Evolutionary conservation across 2,113 vertebrate genomes (phyloP).

Genomic region (Tachysurus vachellii): DNA sequence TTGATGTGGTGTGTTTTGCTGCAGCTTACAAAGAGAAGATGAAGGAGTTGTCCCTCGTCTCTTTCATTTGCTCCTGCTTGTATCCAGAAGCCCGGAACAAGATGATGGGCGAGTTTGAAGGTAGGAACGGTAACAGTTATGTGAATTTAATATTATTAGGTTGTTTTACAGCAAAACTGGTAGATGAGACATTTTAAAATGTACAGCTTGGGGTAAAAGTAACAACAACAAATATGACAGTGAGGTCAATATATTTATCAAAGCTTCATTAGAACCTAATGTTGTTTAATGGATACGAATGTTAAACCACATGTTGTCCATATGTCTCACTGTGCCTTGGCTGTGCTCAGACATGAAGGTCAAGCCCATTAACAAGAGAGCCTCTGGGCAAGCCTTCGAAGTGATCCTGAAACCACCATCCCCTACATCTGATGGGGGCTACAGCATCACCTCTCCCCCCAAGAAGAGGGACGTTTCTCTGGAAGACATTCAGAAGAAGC

Average conservation of each 20-base stretch:
- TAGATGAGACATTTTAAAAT: slow-evolving; percentile 10
- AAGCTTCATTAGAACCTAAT: slow-evolving; percentile 10
- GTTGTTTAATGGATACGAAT: neutral
- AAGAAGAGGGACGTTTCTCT: slow-evolving; percentile 87
- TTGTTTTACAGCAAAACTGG: neutral
- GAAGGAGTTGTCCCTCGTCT: slow-evolving; percentile 88
- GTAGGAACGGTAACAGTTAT: slow-evolving; percentile 64
- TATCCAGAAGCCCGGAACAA: slow-evolving; percentile 84
- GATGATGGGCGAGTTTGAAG: slow-evolving; percentile 84
- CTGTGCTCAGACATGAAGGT: slow-evolving; percentile 84
- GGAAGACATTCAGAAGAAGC: slow-evolving; percentile 85
- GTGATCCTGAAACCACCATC: slow-evolving; percentile 87
- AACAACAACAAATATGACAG: neutral
- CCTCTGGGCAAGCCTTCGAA: slow-evolving; percentile 87
- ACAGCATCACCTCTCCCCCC: slow-evolving; percentile 79
- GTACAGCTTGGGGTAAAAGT: neutral
- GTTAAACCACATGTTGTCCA: neutral
- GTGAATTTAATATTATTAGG: neutral
- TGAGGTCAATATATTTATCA: slow-evolving; percentile 29
- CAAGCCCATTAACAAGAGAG: slow-evolving; percentile 86
- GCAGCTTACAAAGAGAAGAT: slow-evolving; percentile 94
- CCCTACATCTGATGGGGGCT: slow-evolving; percentile 79
- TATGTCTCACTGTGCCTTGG: slow-evolving; percentile 10
- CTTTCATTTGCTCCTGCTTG: slow-evolving; percentile 88
- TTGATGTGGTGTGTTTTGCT: slow-evolving; percentile 54